phyloP scores from a whole-genome alignment of 2,888 invertebrate genomes.

The Pammene fasciana region DNA sequence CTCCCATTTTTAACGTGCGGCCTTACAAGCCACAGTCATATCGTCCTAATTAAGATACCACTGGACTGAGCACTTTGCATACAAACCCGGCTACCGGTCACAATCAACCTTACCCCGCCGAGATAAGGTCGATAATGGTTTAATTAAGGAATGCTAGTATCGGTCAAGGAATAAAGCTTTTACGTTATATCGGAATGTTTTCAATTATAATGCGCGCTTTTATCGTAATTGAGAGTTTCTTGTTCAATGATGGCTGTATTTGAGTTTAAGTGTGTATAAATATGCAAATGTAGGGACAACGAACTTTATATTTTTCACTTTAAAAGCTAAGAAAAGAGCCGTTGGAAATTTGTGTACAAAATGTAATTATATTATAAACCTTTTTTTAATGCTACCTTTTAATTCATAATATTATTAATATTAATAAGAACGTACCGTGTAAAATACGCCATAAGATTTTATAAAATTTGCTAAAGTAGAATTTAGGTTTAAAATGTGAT shows the following conservation, averaged over 20 bases:
- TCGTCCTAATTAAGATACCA: conserved; percentile 64
- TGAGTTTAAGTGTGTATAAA: conserved; percentile 49
- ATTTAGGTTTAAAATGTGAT: no score
- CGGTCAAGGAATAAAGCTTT: conserved; percentile 55
- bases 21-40: conserved; percentile 47
- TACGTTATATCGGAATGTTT: conserved; percentile 55
- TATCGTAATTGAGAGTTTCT: conserved; percentile 57
- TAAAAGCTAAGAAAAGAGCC: neutral
- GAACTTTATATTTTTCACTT: conserved; percentile 9
- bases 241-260: conserved; percentile 51
- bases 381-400: no score
- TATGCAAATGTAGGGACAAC: conserved; percentile 21
- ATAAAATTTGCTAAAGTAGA: no score
- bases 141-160: conserved; percentile 41
- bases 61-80: conserved; percentile 50
- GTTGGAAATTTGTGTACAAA: neutral
- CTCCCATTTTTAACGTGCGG: conserved; percentile 32
- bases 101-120: conserved; percentile 43
- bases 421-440: no score
- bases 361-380: no score
- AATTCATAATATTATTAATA: no score
- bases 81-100: conserved; percentile 30
- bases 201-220: conserved; percentile 58
- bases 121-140: conserved; percentile 47
- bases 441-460: no score